These are phyloP conservation scores for Cartodere bifasciata DNA, from an alignment of 2,888 invertebrate species.

Conservation along the genomic window DNA sequence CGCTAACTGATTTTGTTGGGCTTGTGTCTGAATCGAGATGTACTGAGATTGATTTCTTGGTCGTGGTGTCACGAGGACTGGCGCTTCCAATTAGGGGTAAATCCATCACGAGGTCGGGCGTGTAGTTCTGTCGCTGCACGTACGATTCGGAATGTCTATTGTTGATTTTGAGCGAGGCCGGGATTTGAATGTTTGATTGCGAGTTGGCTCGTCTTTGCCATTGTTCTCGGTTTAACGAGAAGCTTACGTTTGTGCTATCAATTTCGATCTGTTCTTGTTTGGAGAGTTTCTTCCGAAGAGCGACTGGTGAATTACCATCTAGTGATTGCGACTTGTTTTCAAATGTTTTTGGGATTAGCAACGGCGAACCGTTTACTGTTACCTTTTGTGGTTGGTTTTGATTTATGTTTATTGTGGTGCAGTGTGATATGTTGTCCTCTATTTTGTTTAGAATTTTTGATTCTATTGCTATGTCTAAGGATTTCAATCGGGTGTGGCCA, in stretches of 20 bases:
- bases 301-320: slow-evolving; percentile 7
- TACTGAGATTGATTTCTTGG: slow-evolving; percentile 29
- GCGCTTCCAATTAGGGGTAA: slow-evolving; percentile 46
- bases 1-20: slow-evolving; percentile 24
- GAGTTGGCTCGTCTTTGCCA: slow-evolving; percentile 50
- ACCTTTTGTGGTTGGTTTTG: slow-evolving; percentile 20
- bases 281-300: slow-evolving; percentile 13
- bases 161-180: slow-evolving; percentile 22
- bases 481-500: slow-evolving; percentile 20
- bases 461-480: slow-evolving; percentile 19
- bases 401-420: slow-evolving; percentile 24
- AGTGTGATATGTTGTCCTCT: slow-evolving; percentile 22
- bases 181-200: slow-evolving; percentile 33
- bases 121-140: slow-evolving; percentile 39
- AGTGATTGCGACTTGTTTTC: neutral
- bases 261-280: slow-evolving; percentile 21
- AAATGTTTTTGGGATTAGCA: slow-evolving; percentile 7
- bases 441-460: slow-evolving; percentile 14
- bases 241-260: slow-evolving; percentile 35
- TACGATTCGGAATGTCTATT: slow-evolving; percentile 33
- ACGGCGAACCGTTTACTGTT: slow-evolving; percentile 21
- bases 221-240: slow-evolving; percentile 41
- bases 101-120: slow-evolving; percentile 76
- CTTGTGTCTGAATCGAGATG: slow-evolving; percentile 30
- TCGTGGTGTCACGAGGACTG: slow-evolving; percentile 28